Conservation (phyloP, 2,113 vertebrate species). For the Plestiodon gilberti region DNA sequence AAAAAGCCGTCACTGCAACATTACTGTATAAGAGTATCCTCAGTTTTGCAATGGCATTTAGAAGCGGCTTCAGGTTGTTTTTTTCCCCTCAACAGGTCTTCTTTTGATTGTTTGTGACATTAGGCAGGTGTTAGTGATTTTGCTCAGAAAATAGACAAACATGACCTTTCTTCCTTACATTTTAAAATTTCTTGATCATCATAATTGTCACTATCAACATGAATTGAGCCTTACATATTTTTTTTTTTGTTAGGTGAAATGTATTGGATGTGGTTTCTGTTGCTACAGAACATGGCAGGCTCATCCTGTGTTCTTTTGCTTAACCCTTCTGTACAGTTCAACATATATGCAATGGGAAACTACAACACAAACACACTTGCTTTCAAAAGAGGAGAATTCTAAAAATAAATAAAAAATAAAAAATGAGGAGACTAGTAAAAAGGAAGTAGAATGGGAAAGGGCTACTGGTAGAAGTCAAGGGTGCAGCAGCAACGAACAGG, state of each 20-base stretch:
- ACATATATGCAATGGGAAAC: no score
- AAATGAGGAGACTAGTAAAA: no score
- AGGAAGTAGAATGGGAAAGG: no score
- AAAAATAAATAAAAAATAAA: no score
- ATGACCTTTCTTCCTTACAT: constrained; percentile 25
- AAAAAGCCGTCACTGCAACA: constrained; percentile 9
- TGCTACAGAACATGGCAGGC: neutral
- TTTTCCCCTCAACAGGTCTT: accelerated
- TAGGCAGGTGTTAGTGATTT: constrained; percentile 10
- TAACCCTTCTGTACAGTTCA: neutral
- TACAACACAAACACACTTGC: no score
- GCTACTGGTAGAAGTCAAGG: no score
- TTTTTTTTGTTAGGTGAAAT: neutral
- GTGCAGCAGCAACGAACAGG: no score
- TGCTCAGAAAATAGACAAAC: neutral
- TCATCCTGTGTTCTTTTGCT: neutral
- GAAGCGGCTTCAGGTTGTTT: constrained; percentile 10
- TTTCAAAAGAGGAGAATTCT: no score
- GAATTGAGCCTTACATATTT: constrained; percentile 5
- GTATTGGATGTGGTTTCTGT: neutral
- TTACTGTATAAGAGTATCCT: constrained; percentile 5
- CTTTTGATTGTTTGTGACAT: constrained; percentile 27
- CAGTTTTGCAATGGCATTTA: constrained; percentile 32
- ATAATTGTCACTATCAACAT: constrained; percentile 10
- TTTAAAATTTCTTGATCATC: constrained; percentile 33